Base-by-base conservation (phyloP, 2,113 vertebrate genomes). In the Neoarius graeffei region DNA sequence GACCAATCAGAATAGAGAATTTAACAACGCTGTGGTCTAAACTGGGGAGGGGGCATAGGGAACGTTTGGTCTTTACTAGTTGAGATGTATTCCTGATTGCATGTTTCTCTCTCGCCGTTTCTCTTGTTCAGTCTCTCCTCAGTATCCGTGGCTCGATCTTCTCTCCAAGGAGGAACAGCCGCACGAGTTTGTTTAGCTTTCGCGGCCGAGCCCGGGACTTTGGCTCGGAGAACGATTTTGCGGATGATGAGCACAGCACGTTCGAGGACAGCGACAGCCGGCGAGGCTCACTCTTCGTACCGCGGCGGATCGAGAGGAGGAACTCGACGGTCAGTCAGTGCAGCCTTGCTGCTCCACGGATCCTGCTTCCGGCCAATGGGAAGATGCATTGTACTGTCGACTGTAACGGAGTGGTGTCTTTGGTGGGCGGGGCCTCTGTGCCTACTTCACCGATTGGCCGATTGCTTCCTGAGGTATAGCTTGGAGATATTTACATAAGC, bases 381-480 rank as follows among this genome's bases (percentile, higher is more conserved):
- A 99, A 99, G 94, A 99, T 98, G 97, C 97, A 98, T 93, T 99
- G 97, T 60, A 92, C 97, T 0, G 98, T 99, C 57, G 98, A 99
- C 90, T 99, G 98, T 94, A 99, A 99, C 0, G 98, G 98, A 0
- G 98, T 98, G 13, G 98, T 99, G 79, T 99, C 98, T 0, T 94
- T 99, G 89, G 97, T 99, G 0, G 98, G 97, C 7, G 98, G 97
- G 69, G 96, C 96, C 0, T 96, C 97, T 20, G 95, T 96, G 80
- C 95, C 97, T 76, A 96, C 95, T 0, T 98, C 97, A 48, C 97
- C 97, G 13, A 94, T 95, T 11, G 97, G 97, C 90, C 96, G 97
- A 90, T 96, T 98, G 91, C 95, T 97, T 73, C 97, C 96, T 89
- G 98, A 99, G 97, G 98, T 99, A 95, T 81, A 54, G 88, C 88